phyloP scores from a whole-genome alignment of 1,140 invertebrate species.

The Chelonus insularis region DNA sequence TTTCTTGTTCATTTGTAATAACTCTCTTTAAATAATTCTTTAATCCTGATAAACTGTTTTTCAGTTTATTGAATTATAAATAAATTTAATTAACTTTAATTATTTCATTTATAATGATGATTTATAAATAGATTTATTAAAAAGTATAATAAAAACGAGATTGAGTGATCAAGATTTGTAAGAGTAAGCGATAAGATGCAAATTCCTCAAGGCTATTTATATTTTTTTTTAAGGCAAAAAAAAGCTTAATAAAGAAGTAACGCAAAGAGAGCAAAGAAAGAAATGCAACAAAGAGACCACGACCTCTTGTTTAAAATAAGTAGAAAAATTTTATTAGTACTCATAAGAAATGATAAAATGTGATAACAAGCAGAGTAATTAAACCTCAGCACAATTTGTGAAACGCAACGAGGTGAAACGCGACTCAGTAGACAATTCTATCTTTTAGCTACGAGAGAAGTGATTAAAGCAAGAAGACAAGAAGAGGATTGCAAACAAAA shows the following conservation, averaged over 20 bases:
- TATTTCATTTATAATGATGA: too few relatives aligned
- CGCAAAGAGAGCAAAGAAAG: background rate
- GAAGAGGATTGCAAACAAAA: background rate
- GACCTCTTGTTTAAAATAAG: background rate
- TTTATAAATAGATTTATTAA: too few relatives aligned
- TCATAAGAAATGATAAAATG: conserved; percentile 1
- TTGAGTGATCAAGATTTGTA: background rate
- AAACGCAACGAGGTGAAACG: conserved; percentile 23
- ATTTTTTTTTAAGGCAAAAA: background rate
- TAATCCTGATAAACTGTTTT: too few relatives aligned
- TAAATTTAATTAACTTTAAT: too few relatives aligned
- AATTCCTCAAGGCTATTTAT: background rate
- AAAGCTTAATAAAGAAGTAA: too few relatives aligned
- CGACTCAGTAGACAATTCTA: conserved; percentile 15
- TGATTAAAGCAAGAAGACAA: background rate
- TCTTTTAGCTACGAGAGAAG: background rate
- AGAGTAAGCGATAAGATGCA: background rate
- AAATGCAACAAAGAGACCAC: background rate
- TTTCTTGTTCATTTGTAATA: background rate
- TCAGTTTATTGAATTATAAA: too few relatives aligned
- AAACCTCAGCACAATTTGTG: conserved; percentile 9
- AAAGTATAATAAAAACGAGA: too few relatives aligned
- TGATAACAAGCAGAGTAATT: conserved; percentile 25
- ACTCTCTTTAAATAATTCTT: too few relatives aligned
- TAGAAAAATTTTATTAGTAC: too few relatives aligned